Percentiles rank a stretch among this genome's conserved stretches.
Evolutionary conservation across 2,797 vertebrate genomes (phyloP).

Genomic region (Sparidentex hasta): DNA sequence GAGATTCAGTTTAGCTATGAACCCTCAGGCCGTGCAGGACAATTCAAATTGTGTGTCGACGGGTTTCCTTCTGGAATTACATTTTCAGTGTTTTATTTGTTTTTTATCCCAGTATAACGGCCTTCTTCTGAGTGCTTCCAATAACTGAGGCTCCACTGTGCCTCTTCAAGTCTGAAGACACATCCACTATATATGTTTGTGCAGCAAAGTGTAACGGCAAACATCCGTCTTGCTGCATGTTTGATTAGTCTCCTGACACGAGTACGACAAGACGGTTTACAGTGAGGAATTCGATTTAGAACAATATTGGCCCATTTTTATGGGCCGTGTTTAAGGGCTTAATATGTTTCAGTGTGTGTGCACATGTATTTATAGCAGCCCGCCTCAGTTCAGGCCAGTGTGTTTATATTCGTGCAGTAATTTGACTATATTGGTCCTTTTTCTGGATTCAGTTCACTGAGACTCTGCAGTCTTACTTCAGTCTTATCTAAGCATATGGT

Average conservation of each 20-base stretch:
- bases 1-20: not conserved
- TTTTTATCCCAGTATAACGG: constrained; percentile 40
- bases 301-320: constrained; percentile 15
- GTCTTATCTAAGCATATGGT: not conserved
- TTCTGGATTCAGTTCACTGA: constrained; percentile 1
- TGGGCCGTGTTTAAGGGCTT: not conserved
- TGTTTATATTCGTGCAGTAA: constrained; percentile 8
- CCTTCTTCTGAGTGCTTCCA: constrained; percentile 27
- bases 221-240: constrained; percentile 70
- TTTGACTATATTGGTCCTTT: constrained; percentile 6
- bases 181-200: constrained; percentile 48
- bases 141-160: constrained; percentile 21
- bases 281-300: constrained; percentile 35
- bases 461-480: not conserved
- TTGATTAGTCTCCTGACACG: constrained; percentile 69
- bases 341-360: not conserved
- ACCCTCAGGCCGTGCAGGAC: constrained; percentile 1
- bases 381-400: not conserved
- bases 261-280: constrained; percentile 44
- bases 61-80: not conserved
- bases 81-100: not conserved
- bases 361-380: not conserved
- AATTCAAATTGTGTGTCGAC: not conserved
- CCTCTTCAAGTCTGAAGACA: constrained; percentile 15
- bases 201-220: constrained; percentile 66